These are phyloP conservation scores for Sclerodermus sp. DNA, from an alignment of 2,888 invertebrate genomes.

Conservation along the genomic window DNA sequence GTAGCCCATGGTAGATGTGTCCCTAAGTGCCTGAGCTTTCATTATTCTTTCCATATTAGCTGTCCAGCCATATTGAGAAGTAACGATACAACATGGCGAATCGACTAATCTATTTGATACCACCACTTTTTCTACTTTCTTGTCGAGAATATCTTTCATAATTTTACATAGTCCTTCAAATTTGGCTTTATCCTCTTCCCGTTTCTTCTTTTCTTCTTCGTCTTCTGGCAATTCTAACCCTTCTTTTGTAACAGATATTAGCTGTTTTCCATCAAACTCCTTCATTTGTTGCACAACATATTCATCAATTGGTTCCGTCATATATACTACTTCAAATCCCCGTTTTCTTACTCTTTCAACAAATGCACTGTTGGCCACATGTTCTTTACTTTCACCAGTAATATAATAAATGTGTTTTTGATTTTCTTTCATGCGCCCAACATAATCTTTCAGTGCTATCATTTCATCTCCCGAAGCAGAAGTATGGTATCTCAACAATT, in stretches of 20 bases:
- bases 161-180: constrained; percentile 81
- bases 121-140: constrained; percentile 96
- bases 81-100: constrained; percentile 99
- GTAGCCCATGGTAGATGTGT: constrained; percentile 99
- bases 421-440: constrained; percentile 96
- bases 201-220: constrained; percentile 96
- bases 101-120: constrained; percentile 95
- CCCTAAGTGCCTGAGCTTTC: constrained; percentile 98
- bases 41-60: constrained; percentile 99
- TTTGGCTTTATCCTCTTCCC: constrained; percentile 83
- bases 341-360: constrained; percentile 97
- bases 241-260: constrained; percentile 98
- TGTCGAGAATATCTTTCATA: constrained; percentile 96
- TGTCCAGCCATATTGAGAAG: constrained; percentile 98
- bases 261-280: constrained; percentile 94
- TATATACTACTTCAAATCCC: constrained; percentile 97
- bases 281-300: constrained; percentile 98
- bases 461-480: constrained; percentile 93
- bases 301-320: constrained; percentile 99
- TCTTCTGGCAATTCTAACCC: constrained; percentile 96
- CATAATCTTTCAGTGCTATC: constrained; percentile 94
- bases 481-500: constrained; percentile 85
- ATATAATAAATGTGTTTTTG: constrained; percentile 99
- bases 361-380: constrained; percentile 94
- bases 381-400: constrained; percentile 92